These are phyloP conservation scores for Campylorhamphus procurvoides DNA, from an alignment of 2,113 vertebrate genomes.

Conservation along the genomic window DNA sequence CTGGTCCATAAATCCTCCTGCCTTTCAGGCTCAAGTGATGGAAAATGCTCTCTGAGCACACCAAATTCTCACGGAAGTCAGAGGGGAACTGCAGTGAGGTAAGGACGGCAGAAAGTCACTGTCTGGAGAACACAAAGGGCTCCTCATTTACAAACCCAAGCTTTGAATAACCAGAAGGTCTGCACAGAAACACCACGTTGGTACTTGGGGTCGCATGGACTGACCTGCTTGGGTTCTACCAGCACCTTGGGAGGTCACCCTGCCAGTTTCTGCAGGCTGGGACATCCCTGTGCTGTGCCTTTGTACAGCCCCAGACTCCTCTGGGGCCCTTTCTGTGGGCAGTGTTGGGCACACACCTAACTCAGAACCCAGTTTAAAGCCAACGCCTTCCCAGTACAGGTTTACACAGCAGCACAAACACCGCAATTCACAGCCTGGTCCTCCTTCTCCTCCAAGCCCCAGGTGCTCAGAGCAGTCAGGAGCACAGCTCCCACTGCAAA, in stretches of 20 bases:
- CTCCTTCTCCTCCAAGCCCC: background rate
- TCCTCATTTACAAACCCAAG: background rate
- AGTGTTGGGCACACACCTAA: background rate
- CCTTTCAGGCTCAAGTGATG: background rate
- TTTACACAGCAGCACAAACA: background rate
- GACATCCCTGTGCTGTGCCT: background rate
- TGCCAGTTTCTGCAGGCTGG: background rate
- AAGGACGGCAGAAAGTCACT: background rate
- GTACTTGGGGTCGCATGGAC: fast-evolving
- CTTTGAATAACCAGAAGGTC: background rate
- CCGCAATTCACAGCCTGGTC: background rate
- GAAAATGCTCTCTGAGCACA: background rate
- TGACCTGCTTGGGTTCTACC: background rate
- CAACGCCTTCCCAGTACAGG: fast-evolving
- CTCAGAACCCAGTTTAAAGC: background rate
- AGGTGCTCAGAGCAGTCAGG: background rate
- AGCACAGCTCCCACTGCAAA: background rate
- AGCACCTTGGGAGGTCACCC: background rate
- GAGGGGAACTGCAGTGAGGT: background rate
- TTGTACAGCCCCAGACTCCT: background rate
- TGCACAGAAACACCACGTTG: background rate
- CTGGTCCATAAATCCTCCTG: slow-evolving; percentile 26
- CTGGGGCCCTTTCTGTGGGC: background rate
- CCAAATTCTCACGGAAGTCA: background rate
- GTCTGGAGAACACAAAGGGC: background rate